Evolutionary conservation across 2,888 invertebrate species (phyloP).

Genomic region (Perdita meconis): DNA sequence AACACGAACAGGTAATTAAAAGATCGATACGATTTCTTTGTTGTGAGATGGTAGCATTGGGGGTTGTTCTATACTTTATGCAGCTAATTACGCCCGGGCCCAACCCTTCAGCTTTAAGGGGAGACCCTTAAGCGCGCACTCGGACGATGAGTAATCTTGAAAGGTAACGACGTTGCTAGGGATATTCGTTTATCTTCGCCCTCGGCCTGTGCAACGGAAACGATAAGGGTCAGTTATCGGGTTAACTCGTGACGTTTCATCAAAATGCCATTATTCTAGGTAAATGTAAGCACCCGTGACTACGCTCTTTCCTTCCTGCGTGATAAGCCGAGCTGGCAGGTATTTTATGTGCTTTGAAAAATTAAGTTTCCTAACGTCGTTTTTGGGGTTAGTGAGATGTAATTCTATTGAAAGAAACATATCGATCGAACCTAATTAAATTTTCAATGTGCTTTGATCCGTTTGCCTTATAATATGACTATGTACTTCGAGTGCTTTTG

Average conservation of each 20-base stretch:
- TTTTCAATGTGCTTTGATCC: no score
- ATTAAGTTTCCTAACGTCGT: background rate
- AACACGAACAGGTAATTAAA: no score
- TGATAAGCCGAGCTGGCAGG: background rate
- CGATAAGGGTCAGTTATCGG: conserved; percentile 24
- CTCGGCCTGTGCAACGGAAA: background rate
- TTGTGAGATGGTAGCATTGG: background rate
- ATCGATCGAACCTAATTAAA: no score
- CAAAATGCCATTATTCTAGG: conserved; percentile 30
- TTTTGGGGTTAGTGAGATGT: no score
- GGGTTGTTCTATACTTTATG: conserved; percentile 7
- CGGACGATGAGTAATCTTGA: conserved; percentile 23
- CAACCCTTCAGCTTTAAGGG: conserved; percentile 7
- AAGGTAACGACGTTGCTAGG: conserved; percentile 35
- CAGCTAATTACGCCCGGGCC: conserved; percentile 28
- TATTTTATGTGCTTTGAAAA: background rate
- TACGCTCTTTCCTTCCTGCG: background rate
- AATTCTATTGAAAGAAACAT: no score
- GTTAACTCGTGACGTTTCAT: conserved; percentile 4
- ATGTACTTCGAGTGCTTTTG: no score
- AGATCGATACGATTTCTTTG: background rate
- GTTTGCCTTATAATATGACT: no score
- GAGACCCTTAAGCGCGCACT: conserved; percentile 26
- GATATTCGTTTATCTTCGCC: conserved; percentile 37
- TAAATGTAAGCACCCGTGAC: background rate